Conservation (phyloP, 2,113 vertebrate genomes). For the Aphyosemion australe region DNA sequence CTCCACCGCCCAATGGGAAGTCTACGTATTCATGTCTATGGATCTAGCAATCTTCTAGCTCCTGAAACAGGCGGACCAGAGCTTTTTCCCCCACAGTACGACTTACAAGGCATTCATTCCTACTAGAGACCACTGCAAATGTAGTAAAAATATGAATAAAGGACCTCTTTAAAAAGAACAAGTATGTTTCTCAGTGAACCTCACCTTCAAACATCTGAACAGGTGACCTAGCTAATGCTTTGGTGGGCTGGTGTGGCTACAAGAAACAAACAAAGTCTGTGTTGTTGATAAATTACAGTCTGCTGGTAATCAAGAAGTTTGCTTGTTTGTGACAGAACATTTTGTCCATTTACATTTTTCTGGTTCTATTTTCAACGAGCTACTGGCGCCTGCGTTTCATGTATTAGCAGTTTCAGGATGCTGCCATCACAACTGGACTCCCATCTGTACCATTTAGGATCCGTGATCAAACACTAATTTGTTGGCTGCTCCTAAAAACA, state of each 20-base stretch:
- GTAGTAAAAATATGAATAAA: too few relatives aligned
- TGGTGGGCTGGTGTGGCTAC: not conserved
- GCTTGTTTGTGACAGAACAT: not conserved
- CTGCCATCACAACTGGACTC: not conserved
- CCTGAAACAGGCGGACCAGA: not conserved
- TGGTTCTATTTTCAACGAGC: not conserved
- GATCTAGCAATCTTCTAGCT: too few relatives aligned
- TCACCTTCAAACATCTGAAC: not conserved
- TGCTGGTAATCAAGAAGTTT: not conserved
- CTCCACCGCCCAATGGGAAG: too few relatives aligned
- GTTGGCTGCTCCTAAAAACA: conserved; percentile 12
- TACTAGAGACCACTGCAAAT: too few relatives aligned
- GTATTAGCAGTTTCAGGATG: not conserved
- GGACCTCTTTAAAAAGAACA: too few relatives aligned
- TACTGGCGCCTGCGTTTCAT: not conserved
- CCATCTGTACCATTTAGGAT: not conserved
- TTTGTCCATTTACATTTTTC: not conserved
- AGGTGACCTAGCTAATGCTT: not conserved
- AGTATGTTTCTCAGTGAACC: too few relatives aligned
- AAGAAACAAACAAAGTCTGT: not conserved
- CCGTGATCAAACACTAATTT: not conserved
- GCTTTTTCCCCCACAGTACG: too few relatives aligned
- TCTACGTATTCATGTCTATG: too few relatives aligned
- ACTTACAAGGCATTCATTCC: too few relatives aligned
- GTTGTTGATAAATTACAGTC: not conserved